phyloP scores from a whole-genome alignment of 2,797 vertebrate genomes.

The Percopsis omiscomaycus region DNA sequence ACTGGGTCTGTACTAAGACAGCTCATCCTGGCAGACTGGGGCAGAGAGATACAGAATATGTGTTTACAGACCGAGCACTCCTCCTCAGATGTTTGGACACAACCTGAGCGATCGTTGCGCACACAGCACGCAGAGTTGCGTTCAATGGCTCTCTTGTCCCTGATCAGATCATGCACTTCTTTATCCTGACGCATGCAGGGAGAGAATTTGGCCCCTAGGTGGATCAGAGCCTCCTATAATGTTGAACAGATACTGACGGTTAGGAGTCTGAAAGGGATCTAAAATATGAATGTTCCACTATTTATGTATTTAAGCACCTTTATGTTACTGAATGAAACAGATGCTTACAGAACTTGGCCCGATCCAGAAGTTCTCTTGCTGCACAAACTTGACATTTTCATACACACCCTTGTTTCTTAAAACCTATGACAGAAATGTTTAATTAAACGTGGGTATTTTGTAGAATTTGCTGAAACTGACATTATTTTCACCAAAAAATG shows the following conservation, averaged over 20 bases:
- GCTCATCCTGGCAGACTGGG: background rate
- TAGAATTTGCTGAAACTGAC: background rate
- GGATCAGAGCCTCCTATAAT: conserved; percentile 92
- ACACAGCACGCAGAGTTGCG: conserved; percentile 94
- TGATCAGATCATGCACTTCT: conserved; percentile 91
- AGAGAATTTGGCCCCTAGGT: conserved; percentile 97
- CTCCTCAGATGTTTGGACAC: conserved; percentile 92
- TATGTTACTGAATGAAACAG: background rate
- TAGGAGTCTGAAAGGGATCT: background rate
- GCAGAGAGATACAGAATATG: background rate
- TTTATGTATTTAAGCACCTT: background rate
- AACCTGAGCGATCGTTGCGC: conserved; percentile 94
- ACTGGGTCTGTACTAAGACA: background rate
- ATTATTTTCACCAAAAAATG: too few species aligned
- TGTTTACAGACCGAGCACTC: conserved; percentile 89
- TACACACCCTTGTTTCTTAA: conserved; percentile 96
- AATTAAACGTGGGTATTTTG: background rate
- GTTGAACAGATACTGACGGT: background rate
- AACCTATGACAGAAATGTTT: conserved; percentile 74
- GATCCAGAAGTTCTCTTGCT: conserved; percentile 99
- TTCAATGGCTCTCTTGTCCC: conserved; percentile 85
- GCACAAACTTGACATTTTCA: conserved; percentile 97
- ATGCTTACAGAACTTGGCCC: conserved; percentile 93
- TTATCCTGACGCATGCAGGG: conserved; percentile 98
- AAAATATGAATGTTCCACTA: background rate